Evolutionary conservation across 2,797 vertebrate genomes (phyloP).

Genomic region (Somateria mollissima): DNA sequence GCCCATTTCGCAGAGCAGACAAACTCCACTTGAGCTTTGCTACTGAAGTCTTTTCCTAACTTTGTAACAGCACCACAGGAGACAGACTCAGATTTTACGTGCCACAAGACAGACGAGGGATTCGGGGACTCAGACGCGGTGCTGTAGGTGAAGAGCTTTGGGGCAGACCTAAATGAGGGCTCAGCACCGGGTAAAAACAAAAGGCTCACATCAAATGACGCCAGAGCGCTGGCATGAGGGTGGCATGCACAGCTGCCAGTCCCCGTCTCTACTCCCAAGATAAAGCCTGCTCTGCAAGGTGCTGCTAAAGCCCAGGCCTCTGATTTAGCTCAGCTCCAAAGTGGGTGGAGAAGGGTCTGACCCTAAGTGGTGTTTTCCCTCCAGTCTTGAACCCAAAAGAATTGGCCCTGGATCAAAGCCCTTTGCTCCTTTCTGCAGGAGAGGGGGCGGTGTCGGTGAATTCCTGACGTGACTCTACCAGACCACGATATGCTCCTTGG

Average conservation of each 20-base stretch:
- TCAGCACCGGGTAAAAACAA: neutral
- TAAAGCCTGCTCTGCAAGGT: neutral
- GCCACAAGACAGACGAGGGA: neutral
- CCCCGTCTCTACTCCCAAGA: neutral
- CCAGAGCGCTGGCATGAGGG: neutral
- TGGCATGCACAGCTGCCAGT: neutral
- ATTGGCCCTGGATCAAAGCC: neutral
- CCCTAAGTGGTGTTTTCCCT: neutral
- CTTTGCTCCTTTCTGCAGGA: neutral
- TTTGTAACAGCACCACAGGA: neutral
- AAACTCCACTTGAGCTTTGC: neutral
- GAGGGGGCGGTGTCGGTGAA: neutral
- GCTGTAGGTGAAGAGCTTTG: neutral
- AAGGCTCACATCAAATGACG: neutral
- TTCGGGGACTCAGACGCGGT: fast-evolving
- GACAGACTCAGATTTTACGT: neutral
- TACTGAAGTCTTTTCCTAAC: fast-evolving
- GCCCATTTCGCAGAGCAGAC: neutral
- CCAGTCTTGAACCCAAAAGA: neutral
- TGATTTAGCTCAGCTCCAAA: neutral
- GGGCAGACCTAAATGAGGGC: neutral
- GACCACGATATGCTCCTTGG: fast-evolving
- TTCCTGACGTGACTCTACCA: neutral
- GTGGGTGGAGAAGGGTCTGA: neutral
- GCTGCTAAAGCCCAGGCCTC: neutral